Evolutionary conservation across 2,797 vertebrate genomes (phyloP).

Genomic region (Melanotaenia nigrans): DNA sequence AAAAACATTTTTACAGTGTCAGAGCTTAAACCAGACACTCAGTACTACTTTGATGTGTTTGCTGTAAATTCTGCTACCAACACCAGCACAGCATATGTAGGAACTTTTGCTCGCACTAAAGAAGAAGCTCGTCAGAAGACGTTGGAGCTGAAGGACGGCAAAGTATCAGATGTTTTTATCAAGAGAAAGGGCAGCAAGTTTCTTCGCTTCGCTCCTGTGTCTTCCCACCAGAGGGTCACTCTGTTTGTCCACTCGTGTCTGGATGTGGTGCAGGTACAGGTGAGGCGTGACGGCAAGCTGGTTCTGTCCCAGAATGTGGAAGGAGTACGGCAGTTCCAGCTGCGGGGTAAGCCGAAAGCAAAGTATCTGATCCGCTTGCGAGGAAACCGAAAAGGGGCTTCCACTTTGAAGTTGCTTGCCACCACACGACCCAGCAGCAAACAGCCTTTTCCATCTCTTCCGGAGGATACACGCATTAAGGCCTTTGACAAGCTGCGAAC

Average conservation of each 20-base stretch:
- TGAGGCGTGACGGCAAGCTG: constrained; percentile 92
- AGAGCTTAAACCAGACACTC: constrained; percentile 93
- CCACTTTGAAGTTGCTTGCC: constrained; percentile 91
- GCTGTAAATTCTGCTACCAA: constrained; percentile 91
- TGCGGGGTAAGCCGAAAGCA: constrained; percentile 94
- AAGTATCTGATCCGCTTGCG: constrained; percentile 94
- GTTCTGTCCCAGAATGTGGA: constrained; percentile 93
- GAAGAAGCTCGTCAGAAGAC: constrained; percentile 95
- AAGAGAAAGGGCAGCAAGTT: constrained; percentile 93
- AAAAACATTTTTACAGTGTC: constrained; percentile 97
- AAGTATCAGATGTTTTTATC: constrained; percentile 92
- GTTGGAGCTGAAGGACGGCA: constrained; percentile 93
- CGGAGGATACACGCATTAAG: constrained; percentile 96
- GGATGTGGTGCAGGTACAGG: constrained; percentile 91
- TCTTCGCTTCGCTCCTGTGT: constrained; percentile 92
- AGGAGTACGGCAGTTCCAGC: constrained; percentile 92
- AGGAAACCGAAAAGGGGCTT: constrained; percentile 92
- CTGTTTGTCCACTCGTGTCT: constrained; percentile 93
- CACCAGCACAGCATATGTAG: constrained; percentile 94
- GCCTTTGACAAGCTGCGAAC: constrained; percentile 97
- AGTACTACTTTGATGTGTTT: constrained; percentile 98
- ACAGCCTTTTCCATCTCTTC: constrained; percentile 93
- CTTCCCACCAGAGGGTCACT: constrained; percentile 94
- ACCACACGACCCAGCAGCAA: constrained; percentile 90
- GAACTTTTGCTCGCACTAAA: constrained; percentile 96